Conservation (phyloP, 1,140 invertebrate genomes). For the Eumeta japonica region DNA sequence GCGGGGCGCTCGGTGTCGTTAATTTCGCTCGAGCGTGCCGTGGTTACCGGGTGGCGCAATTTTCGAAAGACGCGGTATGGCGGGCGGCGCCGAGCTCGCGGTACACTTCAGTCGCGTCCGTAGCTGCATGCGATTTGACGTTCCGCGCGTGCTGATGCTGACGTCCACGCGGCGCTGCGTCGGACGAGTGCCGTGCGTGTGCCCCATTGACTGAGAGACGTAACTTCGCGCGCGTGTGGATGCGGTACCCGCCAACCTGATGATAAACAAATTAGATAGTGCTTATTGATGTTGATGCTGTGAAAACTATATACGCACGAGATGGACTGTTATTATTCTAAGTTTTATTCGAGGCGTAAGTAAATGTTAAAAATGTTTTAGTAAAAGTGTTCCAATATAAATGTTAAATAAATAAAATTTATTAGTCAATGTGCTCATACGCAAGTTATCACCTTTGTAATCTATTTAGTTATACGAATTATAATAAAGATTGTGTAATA, state of each 20-base stretch:
- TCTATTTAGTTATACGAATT: too few relatives aligned
- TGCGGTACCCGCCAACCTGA: too few relatives aligned
- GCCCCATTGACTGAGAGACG: slow-evolving; percentile 5
- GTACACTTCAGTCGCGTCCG: slow-evolving; percentile 55
- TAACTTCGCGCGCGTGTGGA: not conserved
- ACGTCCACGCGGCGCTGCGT: slow-evolving; percentile 9
- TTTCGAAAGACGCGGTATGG: slow-evolving; percentile 58
- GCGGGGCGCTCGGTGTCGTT: slow-evolving; percentile 57
- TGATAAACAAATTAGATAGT: slow-evolving; percentile 48
- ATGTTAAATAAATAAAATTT: too few relatives aligned
- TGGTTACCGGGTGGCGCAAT: slow-evolving; percentile 56
- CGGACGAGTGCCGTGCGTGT: slow-evolving; percentile 3
- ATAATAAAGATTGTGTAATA: too few relatives aligned
- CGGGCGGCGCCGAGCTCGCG: slow-evolving; percentile 51
- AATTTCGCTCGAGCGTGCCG: slow-evolving; percentile 51
- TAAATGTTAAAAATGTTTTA: slow-evolving; percentile 37
- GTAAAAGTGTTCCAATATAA: too few relatives aligned
- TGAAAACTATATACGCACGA: slow-evolving; percentile 42
- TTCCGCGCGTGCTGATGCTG: slow-evolving; percentile 51
- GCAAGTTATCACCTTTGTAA: too few relatives aligned
- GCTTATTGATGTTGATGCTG: slow-evolving; percentile 45
- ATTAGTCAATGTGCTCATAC: too few relatives aligned
- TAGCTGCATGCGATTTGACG: slow-evolving; percentile 56
- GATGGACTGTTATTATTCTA: slow-evolving; percentile 59
- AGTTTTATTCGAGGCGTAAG: slow-evolving; percentile 57